Evolutionary conservation across 1,140 invertebrate species (phyloP).

Genomic region (Dryas iulia): DNA sequence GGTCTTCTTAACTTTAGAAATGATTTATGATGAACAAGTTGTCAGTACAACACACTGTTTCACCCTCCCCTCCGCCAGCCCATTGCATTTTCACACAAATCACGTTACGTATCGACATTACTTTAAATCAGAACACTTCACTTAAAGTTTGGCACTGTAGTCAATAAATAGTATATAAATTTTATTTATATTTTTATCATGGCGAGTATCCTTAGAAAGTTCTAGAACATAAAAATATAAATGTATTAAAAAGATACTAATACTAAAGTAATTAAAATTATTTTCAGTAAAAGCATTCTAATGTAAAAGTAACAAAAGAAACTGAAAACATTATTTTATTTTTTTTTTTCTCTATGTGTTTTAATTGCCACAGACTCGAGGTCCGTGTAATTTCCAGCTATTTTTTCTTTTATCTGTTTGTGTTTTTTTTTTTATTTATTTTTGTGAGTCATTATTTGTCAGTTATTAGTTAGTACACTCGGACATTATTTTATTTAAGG

Average conservation of each 20-base stretch:
- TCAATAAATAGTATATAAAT: background rate
- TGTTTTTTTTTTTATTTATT: no score
- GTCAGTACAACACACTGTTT: background rate
- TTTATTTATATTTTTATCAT: background rate
- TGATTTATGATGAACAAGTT: background rate
- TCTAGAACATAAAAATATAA: background rate
- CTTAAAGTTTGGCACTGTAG: background rate
- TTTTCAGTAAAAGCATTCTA: no score
- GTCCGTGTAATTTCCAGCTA: no score
- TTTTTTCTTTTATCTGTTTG: no score
- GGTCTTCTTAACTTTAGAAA: background rate
- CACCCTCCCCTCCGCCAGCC: conserved; percentile 50
- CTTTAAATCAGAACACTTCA: conserved; percentile 27
- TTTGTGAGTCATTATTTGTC: no score
- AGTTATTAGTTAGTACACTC: no score
- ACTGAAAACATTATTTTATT: no score
- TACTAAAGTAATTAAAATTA: no score
- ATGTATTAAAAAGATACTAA: background rate
- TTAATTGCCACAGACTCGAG: no score
- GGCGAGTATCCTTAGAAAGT: background rate
- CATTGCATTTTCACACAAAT: conserved; percentile 62
- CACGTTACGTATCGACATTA: conserved; percentile 57
- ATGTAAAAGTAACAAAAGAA: no score
- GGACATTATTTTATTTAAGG: no score
- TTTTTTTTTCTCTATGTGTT: no score